These are phyloP conservation scores for Pseudomyrmex flavicornis DNA, from an alignment of 1,140 invertebrate species.

Conservation along the genomic window DNA sequence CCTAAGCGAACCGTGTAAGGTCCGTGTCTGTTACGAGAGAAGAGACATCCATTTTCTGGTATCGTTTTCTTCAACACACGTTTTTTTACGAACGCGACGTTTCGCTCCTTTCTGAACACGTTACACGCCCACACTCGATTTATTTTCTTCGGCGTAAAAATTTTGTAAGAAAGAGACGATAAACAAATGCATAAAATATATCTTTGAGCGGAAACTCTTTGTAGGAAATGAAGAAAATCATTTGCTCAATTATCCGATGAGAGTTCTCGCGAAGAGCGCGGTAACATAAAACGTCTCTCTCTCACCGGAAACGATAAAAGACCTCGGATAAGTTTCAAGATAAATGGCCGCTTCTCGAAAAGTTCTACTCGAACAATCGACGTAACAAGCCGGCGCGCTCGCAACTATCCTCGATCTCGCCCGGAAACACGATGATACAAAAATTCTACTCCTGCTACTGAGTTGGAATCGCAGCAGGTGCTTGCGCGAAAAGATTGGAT, in stretches of 20 bases:
- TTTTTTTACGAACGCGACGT: background rate
- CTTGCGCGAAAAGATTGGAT: slow-evolving; percentile 72
- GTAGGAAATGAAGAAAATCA: slow-evolving; percentile 1
- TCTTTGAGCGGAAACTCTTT: slow-evolving; percentile 14
- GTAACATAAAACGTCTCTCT: slow-evolving; percentile 37
- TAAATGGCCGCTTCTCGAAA: slow-evolving; percentile 50
- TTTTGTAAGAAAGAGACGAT: background rate
- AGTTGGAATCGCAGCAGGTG: slow-evolving; percentile 57
- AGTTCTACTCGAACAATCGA: slow-evolving; percentile 49
- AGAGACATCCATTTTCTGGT: slow-evolving; percentile 13
- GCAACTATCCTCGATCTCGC: background rate
- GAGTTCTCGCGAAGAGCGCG: slow-evolving; percentile 35
- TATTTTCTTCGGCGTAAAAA: too few relatives aligned
- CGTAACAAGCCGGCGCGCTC: slow-evolving; percentile 27
- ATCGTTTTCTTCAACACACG: background rate
- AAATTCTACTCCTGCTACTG: slow-evolving; percentile 2
- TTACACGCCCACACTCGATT: too few relatives aligned
- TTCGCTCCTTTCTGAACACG: background rate
- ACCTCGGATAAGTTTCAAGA: slow-evolving; percentile 40
- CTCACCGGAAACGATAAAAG: slow-evolving; percentile 50
- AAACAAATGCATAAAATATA: background rate
- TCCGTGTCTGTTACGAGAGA: slow-evolving; percentile 26
- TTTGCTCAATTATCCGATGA: slow-evolving; percentile 31
- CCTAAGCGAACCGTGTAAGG: slow-evolving; percentile 22
- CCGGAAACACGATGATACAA: slow-evolving; percentile 45